Evolutionary conservation across 2,113 vertebrate species (phyloP), one percentile per base, ranked within the genome.

Genomic region (Onychostoma macrolepis): DNA sequence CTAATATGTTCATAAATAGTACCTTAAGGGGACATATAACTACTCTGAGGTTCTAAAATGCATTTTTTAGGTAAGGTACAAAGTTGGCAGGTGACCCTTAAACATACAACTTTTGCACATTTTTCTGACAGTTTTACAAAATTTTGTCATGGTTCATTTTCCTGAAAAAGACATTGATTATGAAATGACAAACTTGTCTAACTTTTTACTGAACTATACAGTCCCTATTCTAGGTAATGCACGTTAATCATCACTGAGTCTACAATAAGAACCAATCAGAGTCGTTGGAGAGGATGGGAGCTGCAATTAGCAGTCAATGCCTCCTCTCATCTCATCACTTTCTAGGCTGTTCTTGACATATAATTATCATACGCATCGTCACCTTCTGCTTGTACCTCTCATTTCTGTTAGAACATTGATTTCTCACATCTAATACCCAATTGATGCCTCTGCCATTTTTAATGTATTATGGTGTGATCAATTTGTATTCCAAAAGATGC

Each of bases 381-480:
- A 26, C 2, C 24, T 38, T 50, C 15, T 43, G 38, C 75, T 41
- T 12, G 13, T 8, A 67, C 41, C 41, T 83, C 19, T 83, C 9
- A 50, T 83, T 65, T 83, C 6, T 83, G 15, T 43, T 81, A 43
- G 12, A 67, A 30, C 13, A 74, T 74, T 41, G 45, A 84, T 74
- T 84, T 74, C 1, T 30, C 41, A 30, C 24, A 53, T 21, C 38
- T 50, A 84, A 58, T 72, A 10, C 30, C 19, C 48, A 56, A 36
- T 33, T 53, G 28, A 83, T 9, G 28, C 63, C 65, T 83, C 41
- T 3, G 38, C 26, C 26, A n/a, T 83, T 83, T 81, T 48, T 15
- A 36, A 48, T 24, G 11, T 28, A 26, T 56, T 10, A n/a, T 19
- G 24, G 7, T 41, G 19, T 41, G 48, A 21, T 58, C 82, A 74